Evolutionary conservation across 2,797 vertebrate genomes (phyloP).

Genomic region (Muscicapa comitata): DNA sequence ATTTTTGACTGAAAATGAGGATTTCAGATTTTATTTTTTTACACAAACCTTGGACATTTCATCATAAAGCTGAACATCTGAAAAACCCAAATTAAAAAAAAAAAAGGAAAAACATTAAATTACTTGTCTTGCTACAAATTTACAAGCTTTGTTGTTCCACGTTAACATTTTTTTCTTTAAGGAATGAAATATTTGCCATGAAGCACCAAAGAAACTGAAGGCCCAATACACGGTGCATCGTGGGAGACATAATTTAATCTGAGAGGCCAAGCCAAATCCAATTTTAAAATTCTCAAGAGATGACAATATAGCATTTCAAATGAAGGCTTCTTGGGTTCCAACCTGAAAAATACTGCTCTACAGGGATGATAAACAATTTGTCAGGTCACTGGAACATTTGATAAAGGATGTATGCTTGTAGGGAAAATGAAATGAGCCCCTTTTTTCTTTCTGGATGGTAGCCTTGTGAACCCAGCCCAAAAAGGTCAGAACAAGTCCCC

Average conservation of each 20-base stretch:
- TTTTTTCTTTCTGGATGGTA: neutral
- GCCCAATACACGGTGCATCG: fast-evolving
- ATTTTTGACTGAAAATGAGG: neutral
- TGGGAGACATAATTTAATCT: neutral
- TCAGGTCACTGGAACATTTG: neutral
- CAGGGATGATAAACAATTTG: neutral
- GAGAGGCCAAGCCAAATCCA: neutral
- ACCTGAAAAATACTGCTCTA: neutral
- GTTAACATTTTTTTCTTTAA: neutral
- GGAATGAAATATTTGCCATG: neutral
- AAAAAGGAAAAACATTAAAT: neutral
- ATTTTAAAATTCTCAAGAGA: neutral
- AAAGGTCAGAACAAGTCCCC: neutral
- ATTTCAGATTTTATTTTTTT: neutral
- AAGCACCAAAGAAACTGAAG: neutral
- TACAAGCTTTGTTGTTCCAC: neutral
- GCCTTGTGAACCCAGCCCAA: neutral
- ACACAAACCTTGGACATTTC: neutral
- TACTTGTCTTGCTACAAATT: neutral
- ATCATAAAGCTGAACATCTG: neutral
- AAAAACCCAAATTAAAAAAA: neutral
- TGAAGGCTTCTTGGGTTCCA: neutral
- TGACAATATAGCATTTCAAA: neutral
- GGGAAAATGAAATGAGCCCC: neutral
- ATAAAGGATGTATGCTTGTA: neutral